phyloP scores from a whole-genome alignment of 2,888 invertebrate genomes.

The Apamea crenata region DNA sequence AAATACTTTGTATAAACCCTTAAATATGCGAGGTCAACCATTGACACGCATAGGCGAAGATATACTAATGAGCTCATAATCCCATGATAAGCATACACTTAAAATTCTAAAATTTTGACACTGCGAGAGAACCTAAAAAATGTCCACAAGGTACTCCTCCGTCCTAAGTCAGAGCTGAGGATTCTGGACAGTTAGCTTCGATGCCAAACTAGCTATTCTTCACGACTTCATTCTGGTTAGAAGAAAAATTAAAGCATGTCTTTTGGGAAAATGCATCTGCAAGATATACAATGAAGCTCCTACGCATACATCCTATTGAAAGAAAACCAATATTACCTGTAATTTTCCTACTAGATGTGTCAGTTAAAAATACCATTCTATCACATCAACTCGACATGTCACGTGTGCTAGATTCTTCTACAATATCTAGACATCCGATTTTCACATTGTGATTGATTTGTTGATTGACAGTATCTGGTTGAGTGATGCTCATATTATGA shows the following conservation, averaged over 20 bases:
- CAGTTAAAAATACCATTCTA: slow-evolving; percentile 6
- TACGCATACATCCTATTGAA: background rate
- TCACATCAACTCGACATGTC: slow-evolving; percentile 35
- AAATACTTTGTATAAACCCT: background rate
- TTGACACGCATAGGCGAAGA: background rate
- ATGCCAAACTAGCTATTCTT: background rate
- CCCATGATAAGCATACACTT: background rate
- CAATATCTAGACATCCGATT: slow-evolving; percentile 60
- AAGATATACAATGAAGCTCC: background rate
- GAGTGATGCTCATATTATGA: slow-evolving; percentile 50
- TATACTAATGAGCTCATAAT: background rate
- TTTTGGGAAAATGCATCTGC: background rate
- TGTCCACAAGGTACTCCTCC: background rate
- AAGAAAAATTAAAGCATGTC: background rate
- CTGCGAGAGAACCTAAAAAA: background rate
- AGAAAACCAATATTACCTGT: background rate
- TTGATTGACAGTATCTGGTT: slow-evolving; percentile 69
- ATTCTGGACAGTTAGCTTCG: no score
- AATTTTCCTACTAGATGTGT: background rate
- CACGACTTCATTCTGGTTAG: background rate
- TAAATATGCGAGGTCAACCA: background rate
- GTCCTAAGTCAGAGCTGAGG: no score
- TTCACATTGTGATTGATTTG: slow-evolving; percentile 68
- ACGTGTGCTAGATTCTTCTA: slow-evolving; percentile 34
- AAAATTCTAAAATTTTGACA: background rate